Percentiles rank a stretch among this genome's conserved stretches.
These are phyloP conservation scores for Ailurus styani DNA, from an alignment of 2,113 vertebrate genomes.

Conservation along the genomic window DNA sequence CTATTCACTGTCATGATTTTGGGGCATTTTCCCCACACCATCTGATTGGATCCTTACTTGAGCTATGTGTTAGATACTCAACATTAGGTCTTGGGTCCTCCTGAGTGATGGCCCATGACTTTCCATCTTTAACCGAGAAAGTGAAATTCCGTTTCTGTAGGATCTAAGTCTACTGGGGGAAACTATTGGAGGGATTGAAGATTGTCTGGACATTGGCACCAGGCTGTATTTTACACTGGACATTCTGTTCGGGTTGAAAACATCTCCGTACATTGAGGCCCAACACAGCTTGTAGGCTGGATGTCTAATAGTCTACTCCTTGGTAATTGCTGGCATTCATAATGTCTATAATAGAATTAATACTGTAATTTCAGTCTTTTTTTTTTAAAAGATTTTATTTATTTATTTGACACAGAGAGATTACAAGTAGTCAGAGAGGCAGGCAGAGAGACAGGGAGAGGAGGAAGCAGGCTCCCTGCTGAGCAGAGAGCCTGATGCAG, in stretches of 20 bases:
- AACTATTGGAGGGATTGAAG: background rate
- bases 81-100: background rate
- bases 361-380: background rate
- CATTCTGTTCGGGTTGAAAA: background rate
- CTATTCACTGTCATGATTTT: background rate
- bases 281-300: background rate
- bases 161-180: background rate
- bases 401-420: no score
- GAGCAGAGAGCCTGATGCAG: no score
- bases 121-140: background rate
- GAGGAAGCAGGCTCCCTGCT: no score
- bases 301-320: background rate
- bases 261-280: background rate
- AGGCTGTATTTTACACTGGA: background rate
- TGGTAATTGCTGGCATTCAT: background rate
- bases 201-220: background rate
- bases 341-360: background rate
- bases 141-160: background rate
- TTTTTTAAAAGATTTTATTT: no score
- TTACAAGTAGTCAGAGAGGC: no score
- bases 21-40: background rate
- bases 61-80: background rate
- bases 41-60: background rate
- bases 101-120: background rate
- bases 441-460: no score